Conservation (phyloP, 2,888 invertebrate genomes). For the Celastrina argiolus region DNA sequence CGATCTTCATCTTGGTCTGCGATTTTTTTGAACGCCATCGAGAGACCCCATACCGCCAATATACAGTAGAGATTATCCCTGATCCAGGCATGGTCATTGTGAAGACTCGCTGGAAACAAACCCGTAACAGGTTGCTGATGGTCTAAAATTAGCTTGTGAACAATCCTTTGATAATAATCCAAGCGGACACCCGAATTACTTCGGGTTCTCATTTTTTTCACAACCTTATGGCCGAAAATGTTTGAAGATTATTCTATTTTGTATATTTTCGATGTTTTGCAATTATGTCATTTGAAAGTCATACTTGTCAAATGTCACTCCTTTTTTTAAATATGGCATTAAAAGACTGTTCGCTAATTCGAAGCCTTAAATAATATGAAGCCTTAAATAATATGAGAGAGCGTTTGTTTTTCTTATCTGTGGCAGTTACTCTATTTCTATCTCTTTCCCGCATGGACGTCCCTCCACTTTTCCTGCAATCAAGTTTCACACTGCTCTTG, state of each 20-base stretch:
- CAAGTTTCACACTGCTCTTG: no score
- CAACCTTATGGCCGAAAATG: conserved; percentile 23
- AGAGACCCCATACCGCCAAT: conserved; percentile 97
- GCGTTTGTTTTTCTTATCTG: no score
- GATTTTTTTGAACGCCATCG: conserved; percentile 99
- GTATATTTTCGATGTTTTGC: not conserved
- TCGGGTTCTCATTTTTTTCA: conserved; percentile 84
- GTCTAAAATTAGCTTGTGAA: conserved; percentile 94
- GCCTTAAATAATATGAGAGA: no score
- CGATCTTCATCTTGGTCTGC: conserved; percentile 99
- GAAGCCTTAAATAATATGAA: no score
- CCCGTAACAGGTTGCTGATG: conserved; percentile 98
- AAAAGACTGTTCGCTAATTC: not conserved
- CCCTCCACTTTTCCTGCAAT: no score
- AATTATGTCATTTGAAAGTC: conserved; percentile 66
- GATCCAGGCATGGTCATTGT: conserved; percentile 97
- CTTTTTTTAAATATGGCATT: not conserved
- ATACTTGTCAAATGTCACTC: conserved; percentile 36
- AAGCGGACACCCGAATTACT: conserved; percentile 95
- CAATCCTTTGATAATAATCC: conserved; percentile 97
- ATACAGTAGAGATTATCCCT: conserved; percentile 98
- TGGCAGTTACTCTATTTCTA: no score
- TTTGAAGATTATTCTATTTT: conserved; percentile 21
- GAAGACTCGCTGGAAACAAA: conserved; percentile 92
- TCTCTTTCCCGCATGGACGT: no score